phyloP scores from a whole-genome alignment of 2,113 vertebrate species.

The Capra hircus region DNA sequence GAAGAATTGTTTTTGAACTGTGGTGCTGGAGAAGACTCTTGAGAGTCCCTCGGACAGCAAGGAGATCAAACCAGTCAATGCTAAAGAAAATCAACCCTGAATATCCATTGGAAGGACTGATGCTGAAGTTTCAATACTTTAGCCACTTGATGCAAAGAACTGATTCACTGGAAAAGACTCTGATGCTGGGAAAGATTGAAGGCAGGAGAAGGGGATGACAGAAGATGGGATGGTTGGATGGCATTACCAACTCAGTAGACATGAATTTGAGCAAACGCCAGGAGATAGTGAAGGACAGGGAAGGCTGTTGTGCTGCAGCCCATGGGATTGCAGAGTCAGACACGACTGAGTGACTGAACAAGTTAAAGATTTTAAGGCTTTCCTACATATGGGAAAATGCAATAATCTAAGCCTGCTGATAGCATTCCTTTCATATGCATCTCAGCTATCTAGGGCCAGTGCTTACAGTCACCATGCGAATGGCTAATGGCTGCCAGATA shows the following conservation, averaged over 20 bases:
- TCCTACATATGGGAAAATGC: background rate
- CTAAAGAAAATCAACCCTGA: background rate
- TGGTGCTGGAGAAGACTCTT: background rate
- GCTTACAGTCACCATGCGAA: background rate
- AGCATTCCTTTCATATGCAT: background rate
- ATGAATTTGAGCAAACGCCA: background rate
- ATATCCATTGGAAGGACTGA: background rate
- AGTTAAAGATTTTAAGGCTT: background rate
- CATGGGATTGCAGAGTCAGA: background rate
- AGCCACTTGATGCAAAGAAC: too few relatives aligned
- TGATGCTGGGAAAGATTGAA: background rate
- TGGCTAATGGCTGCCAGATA: background rate
- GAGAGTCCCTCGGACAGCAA: background rate
- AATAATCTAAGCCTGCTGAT: background rate
- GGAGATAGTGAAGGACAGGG: background rate
- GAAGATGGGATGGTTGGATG: background rate
- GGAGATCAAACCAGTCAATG: background rate
- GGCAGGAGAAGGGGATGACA: background rate
- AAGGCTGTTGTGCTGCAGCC: background rate
- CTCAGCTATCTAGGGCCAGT: background rate
- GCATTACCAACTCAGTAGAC: background rate
- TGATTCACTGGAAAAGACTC: too few relatives aligned
- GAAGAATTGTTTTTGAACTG: background rate
- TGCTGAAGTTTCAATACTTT: background rate
- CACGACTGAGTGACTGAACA: background rate